Base-by-base conservation (phyloP, 2,113 vertebrate genomes). In the Varanus komodoensis region DNA sequence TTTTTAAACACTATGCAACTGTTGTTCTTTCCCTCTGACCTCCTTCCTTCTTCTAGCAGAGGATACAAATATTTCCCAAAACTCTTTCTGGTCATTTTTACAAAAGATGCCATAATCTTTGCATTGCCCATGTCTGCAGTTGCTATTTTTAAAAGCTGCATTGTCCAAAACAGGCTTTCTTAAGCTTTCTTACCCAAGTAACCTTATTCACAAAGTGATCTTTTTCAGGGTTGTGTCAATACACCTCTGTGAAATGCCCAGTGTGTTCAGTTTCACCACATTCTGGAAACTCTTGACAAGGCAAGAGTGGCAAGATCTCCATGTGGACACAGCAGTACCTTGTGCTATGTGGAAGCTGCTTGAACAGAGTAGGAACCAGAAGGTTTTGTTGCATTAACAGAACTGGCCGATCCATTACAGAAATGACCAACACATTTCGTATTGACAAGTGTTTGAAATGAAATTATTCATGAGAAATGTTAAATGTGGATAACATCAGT, bases 361-460 rank as follows among this genome's bases (percentile, higher is more conserved):
- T 87, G 34, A 64, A 38, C 14, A 32, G 27, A 25, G 67, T 21
- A 54, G 54, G 64, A 61, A 77, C 54, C 12, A 77, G 27, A 25
- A 64, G 3, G 34, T 67, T 79, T 87, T 48, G 94, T 97, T 95
- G 96, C 93, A 93, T 69, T 96, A 95, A 90, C 91, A 96, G 94
- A 97, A 97, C 87, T 97, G 96, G 96, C 96, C 96, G 74, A 94
- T 97, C 97, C 54, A n/a, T 74, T 86, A 74, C 34, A 86, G 9
- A 17, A 57, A 7, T 82, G 80, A 8, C 52, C 25, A 6, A 17
- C 14, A 19, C 15, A 75, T 86, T 86, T 74, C 4, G 74, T 75
- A 86, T 86, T 38, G 34, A 38, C 32, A 83, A 34, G 11, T 83
- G 38, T 67, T 83, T 44, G 38, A 44, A 44, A 44, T 44, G 38